Percentiles rank a stretch among this genome's conserved stretches.
These are phyloP conservation scores for Zalophus californianus DNA, from an alignment of 2,797 vertebrate species.

Conservation along the genomic window DNA sequence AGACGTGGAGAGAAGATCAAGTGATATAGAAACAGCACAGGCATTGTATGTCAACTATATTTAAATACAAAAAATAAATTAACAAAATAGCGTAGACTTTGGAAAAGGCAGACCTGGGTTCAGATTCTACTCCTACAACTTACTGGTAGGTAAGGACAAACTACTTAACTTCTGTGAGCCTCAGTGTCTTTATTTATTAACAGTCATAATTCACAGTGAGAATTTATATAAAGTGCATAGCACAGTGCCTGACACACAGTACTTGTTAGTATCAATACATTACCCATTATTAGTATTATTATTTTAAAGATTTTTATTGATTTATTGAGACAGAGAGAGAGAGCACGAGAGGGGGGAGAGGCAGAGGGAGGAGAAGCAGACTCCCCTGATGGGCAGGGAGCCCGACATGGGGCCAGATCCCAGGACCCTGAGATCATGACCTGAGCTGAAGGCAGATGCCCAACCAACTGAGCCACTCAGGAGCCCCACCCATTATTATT, in stretches of 20 bases:
- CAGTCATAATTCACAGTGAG: background rate
- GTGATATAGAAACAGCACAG: background rate
- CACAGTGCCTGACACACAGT: background rate
- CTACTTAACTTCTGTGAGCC: background rate
- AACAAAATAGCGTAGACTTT: background rate
- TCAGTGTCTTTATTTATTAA: background rate
- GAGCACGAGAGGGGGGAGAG: background rate
- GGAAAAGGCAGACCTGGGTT: conserved; percentile 30
- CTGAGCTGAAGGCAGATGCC: background rate
- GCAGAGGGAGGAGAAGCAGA: background rate
- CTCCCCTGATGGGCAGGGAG: background rate
- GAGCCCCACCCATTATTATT: background rate
- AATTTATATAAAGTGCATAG: background rate
- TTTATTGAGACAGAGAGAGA: background rate
- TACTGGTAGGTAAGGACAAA: conserved; percentile 7
- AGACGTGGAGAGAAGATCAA: conserved; percentile 28
- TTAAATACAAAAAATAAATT: background rate
- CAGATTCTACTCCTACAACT: background rate
- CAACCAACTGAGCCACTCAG: background rate
- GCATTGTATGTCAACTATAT: background rate
- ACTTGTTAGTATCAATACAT: background rate
- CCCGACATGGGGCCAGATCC: background rate
- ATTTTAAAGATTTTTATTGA: background rate
- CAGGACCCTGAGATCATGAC: background rate
- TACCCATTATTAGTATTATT: background rate